Evolutionary conservation across 2,888 invertebrate species (phyloP).

Genomic region (Lithophane leautieri): DNA sequence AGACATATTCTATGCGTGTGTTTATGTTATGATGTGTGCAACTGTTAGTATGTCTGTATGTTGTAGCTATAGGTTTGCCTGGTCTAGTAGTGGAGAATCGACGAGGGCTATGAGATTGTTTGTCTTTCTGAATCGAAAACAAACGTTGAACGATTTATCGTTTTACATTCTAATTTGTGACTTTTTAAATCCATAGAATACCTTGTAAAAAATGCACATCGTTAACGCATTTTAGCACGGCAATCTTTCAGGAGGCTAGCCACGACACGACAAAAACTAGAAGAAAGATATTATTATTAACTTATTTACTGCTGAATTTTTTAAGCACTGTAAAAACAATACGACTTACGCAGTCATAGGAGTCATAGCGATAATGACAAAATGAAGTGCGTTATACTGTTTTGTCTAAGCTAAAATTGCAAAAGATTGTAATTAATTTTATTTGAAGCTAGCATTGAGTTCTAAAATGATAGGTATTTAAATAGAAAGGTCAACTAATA

Average conservation of each 20-base stretch:
- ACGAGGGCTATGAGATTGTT: not conserved
- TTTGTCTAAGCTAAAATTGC: not conserved
- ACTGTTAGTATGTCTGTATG: constrained; percentile 34
- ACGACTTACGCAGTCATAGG: too few species aligned
- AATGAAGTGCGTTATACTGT: not conserved
- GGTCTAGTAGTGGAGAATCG: constrained; percentile 5
- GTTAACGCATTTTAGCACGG: too few species aligned
- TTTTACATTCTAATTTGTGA: too few species aligned
- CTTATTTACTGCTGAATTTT: not conserved
- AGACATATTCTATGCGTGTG: constrained; percentile 52
- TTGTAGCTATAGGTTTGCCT: constrained; percentile 12
- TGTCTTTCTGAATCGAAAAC: not conserved
- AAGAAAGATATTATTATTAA: not conserved
- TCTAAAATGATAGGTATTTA: not conserved
- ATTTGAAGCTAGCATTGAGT: not conserved
- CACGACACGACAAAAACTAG: not conserved
- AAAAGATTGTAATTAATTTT: not conserved
- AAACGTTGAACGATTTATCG: not conserved
- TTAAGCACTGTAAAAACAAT: too few species aligned
- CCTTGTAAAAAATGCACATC: not conserved
- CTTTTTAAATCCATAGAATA: not conserved
- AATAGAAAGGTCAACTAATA: not conserved
- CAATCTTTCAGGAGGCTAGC: not conserved
- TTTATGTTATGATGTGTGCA: constrained; percentile 47
- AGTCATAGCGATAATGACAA: not conserved